Evolutionary conservation across 2,888 invertebrate species (phyloP).

Genomic region (Eupithecia inturbata): DNA sequence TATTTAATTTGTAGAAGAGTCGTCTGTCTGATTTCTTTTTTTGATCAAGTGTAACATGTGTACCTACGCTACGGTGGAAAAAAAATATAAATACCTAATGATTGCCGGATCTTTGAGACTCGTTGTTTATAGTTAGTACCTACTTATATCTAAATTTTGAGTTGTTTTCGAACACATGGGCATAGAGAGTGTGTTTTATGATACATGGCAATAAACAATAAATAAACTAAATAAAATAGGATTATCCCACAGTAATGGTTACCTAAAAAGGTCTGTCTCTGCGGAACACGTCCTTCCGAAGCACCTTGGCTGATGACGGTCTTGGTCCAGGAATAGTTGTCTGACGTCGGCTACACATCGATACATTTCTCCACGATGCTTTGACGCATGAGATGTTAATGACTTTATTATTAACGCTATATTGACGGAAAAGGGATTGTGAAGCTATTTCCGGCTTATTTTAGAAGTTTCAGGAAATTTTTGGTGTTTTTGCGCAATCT

Average conservation of each 20-base stretch:
- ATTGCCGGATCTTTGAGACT: background rate
- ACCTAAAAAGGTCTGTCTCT: conserved; percentile 52
- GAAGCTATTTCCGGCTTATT: conserved; percentile 21
- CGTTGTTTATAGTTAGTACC: background rate
- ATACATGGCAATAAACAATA: background rate
- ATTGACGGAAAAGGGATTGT: conserved; percentile 43
- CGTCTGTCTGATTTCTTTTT: too few species aligned
- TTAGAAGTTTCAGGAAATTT: background rate
- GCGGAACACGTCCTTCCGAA: conserved; percentile 52
- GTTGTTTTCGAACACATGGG: too few species aligned
- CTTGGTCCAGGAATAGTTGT: conserved; percentile 66
- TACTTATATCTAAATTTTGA: too few species aligned
- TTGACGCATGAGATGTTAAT: conserved; percentile 75
- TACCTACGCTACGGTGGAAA: too few species aligned
- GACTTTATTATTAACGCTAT: conserved; percentile 61
- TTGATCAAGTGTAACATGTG: too few species aligned
- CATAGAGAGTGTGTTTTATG: too few species aligned
- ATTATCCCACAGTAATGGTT: background rate
- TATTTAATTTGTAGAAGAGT: too few species aligned
- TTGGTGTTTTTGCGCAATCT: background rate
- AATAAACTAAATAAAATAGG: background rate
- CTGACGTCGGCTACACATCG: conserved; percentile 67
- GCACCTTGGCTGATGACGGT: conserved; percentile 67
- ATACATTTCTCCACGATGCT: conserved; percentile 61
- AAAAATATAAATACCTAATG: too few species aligned